Evolutionary conservation across 1,140 invertebrate species (phyloP), one percentile per base, ranked within the genome.

Genomic region (Solenopsis invicta): DNA sequence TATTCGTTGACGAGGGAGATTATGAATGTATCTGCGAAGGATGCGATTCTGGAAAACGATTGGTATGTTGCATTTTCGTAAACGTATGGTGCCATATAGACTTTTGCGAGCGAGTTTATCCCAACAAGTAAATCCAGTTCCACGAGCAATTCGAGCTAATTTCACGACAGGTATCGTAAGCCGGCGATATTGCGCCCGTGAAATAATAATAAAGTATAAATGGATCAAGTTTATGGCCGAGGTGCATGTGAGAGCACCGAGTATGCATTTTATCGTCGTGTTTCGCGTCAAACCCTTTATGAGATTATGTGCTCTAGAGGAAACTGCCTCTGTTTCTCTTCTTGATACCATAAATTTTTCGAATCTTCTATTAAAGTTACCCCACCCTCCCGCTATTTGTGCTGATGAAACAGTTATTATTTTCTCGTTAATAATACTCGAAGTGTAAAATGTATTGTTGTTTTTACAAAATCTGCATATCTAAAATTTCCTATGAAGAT

Each of bases 141-240:
- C 89, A 91, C 82, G 90, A 88, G 93, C 92, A 93, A 92, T 95
- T 94, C 93, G 91, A 91, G 92, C 93, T 95, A 95, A 95, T 95
- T 95, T 94, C 88, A 95, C 93, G 94, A 94, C 91, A 86, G 91
- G 76, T 92, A 85, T 91, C 88, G 89, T 90, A 93, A 94, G 91
- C 90, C 91, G 88, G 91, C 92, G 92, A 94, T 95, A 95, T 95
- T 95, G 93, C 94, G 84, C 76, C 89, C 89, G 92, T 94, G 93
- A 95, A 95, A 95, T 95, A 95, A 95, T 95, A 95, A 95, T 95
- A 95, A 95, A 95, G 92, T 94, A 94, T 95, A 95, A 94, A 95
- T 93, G 94, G 94, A 95, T 95, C 94, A 95, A 94, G 93, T 95
- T 95, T 95, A 95, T 91, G 93, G 78, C 87, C 61, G 66, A 24